Base-by-base conservation (phyloP, 1,140 invertebrate genomes). In the Zaprionus tsacasi region DNA sequence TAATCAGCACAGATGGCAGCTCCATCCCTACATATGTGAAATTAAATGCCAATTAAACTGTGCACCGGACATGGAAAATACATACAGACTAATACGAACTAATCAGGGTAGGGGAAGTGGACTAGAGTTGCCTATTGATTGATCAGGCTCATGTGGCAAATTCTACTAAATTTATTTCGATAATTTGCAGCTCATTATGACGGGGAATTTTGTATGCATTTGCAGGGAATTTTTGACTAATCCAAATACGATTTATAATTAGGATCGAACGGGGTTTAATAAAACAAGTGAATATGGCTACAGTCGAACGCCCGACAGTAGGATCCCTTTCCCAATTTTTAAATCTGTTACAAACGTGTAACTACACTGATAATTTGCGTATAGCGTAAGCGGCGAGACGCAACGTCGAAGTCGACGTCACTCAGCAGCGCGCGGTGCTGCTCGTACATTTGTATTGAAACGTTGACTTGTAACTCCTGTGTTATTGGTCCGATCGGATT, bases 41-140 rank as follows among this genome's bases (percentile, higher is more conserved):
- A 77, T 88, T 82, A 79, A 88, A 87, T 88, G 83, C 76, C 82
- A 87, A 87, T 88, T 87, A 88, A 87, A 88, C 79, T 50, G 72
- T 65, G 56, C 58, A 73, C 45, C 59, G 74, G 60, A 57, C 48
- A 69, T 54, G 57, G 38, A 60, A 80, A 80, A 80, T 60, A 54
- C 56, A 68, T 61, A 82, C 75, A 70, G 21, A n/a, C 60, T 60
- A 70, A 59, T 67, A 59, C 52, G 35, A 10, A 10, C 35, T 30
- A 54, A 60, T 67, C 61, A 65, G 45, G 1, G 4, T 0, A 17
- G 17, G 45, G 3, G 10, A 50, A 10, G 7, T 10, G 10, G 17
- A n/a, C 4, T 1, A 21, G 1, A 45, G 45, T 8, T 0, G 15
- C n/a, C 17, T 25, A 11, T 6, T 12, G 45, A 50, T 50, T 3